phyloP scores from a whole-genome alignment of 2,888 invertebrate genomes.

The Halictus ligatus region DNA sequence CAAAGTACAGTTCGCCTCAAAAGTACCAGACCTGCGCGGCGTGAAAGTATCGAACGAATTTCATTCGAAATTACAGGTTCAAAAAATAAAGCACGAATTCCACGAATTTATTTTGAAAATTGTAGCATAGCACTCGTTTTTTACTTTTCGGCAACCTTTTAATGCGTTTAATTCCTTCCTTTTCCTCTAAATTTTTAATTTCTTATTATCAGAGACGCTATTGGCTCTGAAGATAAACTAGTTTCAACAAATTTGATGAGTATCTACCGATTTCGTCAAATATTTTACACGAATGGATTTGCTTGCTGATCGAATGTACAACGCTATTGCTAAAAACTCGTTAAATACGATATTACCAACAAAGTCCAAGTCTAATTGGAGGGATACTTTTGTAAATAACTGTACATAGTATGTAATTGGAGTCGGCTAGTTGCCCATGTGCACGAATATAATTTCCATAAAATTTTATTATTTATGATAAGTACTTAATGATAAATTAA shows the following conservation, averaged over 20 bases:
- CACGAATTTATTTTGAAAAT: neutral
- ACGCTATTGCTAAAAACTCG: neutral
- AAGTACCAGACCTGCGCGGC: neutral
- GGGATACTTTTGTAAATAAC: neutral
- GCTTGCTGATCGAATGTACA: neutral
- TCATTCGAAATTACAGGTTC: neutral
- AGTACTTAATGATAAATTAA: neutral
- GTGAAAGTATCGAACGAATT: neutral
- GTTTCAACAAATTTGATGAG: neutral
- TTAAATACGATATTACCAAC: neutral
- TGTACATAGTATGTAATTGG: neutral
- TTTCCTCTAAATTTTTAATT: neutral
- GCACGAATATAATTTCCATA: neutral
- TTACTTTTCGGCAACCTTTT: neutral
- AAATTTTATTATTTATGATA: slow-evolving; percentile 24
- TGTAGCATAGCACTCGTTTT: neutral
- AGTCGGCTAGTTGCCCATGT: neutral
- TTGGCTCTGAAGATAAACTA: neutral
- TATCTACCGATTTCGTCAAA: neutral
- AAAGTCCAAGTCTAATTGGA: neutral
- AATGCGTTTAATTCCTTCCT: too few relatives aligned
- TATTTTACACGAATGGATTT: neutral
- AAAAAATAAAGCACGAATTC: neutral
- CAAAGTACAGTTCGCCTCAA: neutral
- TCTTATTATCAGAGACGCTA: neutral